These are phyloP conservation scores for Amia ocellicauda DNA, from an alignment of 2,113 vertebrate species.

Conservation along the genomic window DNA sequence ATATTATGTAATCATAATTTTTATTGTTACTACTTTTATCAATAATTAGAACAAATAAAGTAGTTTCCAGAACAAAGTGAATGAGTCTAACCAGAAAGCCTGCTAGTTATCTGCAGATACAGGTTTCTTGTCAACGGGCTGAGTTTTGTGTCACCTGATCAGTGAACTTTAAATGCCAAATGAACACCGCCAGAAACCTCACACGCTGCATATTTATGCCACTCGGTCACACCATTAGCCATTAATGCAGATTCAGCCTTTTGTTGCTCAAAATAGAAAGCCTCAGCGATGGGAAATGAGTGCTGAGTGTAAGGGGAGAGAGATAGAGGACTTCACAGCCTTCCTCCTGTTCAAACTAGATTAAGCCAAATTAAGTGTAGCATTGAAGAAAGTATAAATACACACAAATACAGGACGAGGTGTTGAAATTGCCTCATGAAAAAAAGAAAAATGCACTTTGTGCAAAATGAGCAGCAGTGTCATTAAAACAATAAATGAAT, in stretches of 20 bases:
- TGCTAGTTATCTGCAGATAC: too few species aligned
- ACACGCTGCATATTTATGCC: not conserved
- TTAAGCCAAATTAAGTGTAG: not conserved
- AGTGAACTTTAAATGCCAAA: not conserved
- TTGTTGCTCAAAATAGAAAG: not conserved
- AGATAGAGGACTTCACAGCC: not conserved
- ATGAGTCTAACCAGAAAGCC: too few species aligned
- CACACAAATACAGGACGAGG: not conserved
- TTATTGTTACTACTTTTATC: too few species aligned
- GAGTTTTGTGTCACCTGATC: too few species aligned
- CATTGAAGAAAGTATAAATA: too few species aligned
- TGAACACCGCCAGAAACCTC: not conserved
- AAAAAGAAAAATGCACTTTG: not conserved
- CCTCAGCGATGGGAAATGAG: not conserved
- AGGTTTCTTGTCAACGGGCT: too few species aligned
- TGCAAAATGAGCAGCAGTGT: too few species aligned
- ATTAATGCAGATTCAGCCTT: not conserved
- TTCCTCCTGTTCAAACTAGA: not conserved
- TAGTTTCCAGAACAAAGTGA: too few species aligned
- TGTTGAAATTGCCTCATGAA: not conserved
- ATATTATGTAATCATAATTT: too few species aligned
- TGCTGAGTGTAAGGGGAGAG: not conserved
- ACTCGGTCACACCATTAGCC: conserved; percentile 2
- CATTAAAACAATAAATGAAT: too few species aligned
- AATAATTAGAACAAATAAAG: too few species aligned